These are phyloP conservation scores for Noctua fimbriata DNA, from an alignment of 2,888 invertebrate genomes.

Conservation along the genomic window DNA sequence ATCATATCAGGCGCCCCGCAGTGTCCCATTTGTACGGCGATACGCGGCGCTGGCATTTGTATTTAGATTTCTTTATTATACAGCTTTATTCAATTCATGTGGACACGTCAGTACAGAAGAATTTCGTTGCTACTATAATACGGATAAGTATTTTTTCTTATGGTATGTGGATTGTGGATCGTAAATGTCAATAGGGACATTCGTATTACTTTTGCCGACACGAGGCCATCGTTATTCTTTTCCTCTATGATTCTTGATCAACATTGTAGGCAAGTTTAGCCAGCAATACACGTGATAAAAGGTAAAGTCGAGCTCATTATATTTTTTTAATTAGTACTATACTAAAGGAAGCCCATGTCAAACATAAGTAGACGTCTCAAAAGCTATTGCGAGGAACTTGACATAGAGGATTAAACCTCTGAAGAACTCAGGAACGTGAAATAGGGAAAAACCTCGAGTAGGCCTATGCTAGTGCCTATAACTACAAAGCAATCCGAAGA, in stretches of 20 bases:
- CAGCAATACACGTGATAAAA: background rate
- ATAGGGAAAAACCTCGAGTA: background rate
- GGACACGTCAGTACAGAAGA: constrained; percentile 7
- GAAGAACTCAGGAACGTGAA: background rate
- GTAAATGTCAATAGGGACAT: background rate
- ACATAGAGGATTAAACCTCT: background rate
- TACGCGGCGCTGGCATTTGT: constrained; percentile 40
- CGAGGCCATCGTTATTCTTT: background rate
- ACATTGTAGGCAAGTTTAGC: background rate
- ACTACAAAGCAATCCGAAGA: background rate
- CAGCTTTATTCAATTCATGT: constrained; percentile 54
- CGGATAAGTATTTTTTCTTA: background rate
- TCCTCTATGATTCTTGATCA: background rate
- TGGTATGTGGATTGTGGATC: background rate
- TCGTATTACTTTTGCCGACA: background rate
- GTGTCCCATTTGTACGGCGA: constrained; percentile 46
- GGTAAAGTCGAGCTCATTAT: background rate
- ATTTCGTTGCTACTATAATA: constrained; percentile 15
- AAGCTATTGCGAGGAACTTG: background rate
- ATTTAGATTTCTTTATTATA: constrained; percentile 58
- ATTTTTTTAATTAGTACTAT: background rate
- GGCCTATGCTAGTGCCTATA: background rate
- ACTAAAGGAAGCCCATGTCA: background rate
- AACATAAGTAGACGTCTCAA: background rate
- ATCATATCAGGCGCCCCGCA: constrained; percentile 57